These are phyloP conservation scores for Baronia brevicornis DNA, from an alignment of 2,888 invertebrate genomes.

Conservation along the genomic window DNA sequence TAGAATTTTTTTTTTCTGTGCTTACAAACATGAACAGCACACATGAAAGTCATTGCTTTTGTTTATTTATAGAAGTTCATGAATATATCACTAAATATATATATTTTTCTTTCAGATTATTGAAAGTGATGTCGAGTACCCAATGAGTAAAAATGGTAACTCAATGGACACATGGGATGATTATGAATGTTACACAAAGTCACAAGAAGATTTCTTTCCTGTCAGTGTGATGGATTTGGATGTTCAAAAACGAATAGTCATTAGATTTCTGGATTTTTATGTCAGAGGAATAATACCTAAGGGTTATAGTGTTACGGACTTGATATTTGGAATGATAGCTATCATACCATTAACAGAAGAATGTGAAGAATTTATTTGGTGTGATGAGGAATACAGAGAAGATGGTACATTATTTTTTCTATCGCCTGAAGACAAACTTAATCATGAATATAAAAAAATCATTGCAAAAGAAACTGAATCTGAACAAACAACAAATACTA, in stretches of 20 bases:
- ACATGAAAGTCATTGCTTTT: no score
- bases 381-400: conserved; percentile 14
- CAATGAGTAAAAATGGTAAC: no score
- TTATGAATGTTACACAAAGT: conserved; percentile 9
- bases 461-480: not conserved
- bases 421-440: conserved; percentile 22
- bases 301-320: conserved; percentile 19
- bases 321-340: conserved; percentile 21
- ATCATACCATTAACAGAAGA: conserved; percentile 18
- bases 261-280: conserved; percentile 8
- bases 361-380: conserved; percentile 21
- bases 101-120: no score
- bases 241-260: conserved; percentile 6
- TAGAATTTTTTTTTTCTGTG: no score
- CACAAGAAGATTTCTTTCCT: conserved; percentile 9
- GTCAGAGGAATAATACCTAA: conserved; percentile 17
- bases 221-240: conserved; percentile 1
- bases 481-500: no score
- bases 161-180: conserved; percentile 7
- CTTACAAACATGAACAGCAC: no score
- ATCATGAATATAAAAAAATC: conserved; percentile 5
- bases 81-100: no score
- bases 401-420: conserved; percentile 22
- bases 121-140: no score
- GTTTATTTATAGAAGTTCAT: no score